Percentiles rank a stretch among this genome's conserved stretches.
phyloP scores from a whole-genome alignment of 2,888 invertebrate species.

The Leptopterna dolabrata region DNA sequence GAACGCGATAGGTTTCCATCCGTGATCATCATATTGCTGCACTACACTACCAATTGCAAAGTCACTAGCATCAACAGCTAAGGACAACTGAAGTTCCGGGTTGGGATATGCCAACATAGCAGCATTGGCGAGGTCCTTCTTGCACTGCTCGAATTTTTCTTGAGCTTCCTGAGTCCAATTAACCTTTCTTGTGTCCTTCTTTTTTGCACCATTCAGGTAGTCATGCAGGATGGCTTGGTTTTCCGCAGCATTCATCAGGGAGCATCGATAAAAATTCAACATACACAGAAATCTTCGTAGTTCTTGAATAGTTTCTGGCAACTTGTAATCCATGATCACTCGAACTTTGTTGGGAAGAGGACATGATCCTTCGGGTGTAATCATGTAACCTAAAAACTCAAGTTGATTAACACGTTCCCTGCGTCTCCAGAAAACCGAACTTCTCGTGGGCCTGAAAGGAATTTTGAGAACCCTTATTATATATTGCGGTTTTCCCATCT shows the following conservation, averaged over 20 bases:
- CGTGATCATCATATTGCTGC: slow-evolving; percentile 8
- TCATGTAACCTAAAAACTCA: slow-evolving; percentile 53
- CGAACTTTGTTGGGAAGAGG: slow-evolving; percentile 53
- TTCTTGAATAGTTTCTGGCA: slow-evolving; percentile 24
- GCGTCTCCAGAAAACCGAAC: too few species aligned
- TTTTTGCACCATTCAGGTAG: neutral
- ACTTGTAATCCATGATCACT: slow-evolving; percentile 52
- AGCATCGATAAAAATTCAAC: slow-evolving; percentile 66
- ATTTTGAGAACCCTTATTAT: too few species aligned
- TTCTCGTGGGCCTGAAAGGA: too few species aligned
- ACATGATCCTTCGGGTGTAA: slow-evolving; percentile 31
- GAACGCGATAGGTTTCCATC: slow-evolving; percentile 14
- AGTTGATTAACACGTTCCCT: too few species aligned
- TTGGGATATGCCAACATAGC: slow-evolving; percentile 19
- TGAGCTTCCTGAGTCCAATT: neutral
- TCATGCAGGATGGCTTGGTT: slow-evolving; percentile 57
- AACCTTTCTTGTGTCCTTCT: neutral
- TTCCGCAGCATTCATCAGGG: slow-evolving; percentile 59
- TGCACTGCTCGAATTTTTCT: slow-evolving; percentile 9
- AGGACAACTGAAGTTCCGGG: neutral
- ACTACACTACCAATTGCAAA: slow-evolving; percentile 18
- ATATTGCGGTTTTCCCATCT: too few species aligned
- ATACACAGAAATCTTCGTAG: slow-evolving; percentile 64
- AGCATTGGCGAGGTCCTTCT: neutral
- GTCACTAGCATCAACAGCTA: slow-evolving; percentile 1